Evolutionary conservation across 1,140 invertebrate genomes (phyloP), one percentile per base, ranked within the genome.

Genomic region (Hermetia illucens): DNA sequence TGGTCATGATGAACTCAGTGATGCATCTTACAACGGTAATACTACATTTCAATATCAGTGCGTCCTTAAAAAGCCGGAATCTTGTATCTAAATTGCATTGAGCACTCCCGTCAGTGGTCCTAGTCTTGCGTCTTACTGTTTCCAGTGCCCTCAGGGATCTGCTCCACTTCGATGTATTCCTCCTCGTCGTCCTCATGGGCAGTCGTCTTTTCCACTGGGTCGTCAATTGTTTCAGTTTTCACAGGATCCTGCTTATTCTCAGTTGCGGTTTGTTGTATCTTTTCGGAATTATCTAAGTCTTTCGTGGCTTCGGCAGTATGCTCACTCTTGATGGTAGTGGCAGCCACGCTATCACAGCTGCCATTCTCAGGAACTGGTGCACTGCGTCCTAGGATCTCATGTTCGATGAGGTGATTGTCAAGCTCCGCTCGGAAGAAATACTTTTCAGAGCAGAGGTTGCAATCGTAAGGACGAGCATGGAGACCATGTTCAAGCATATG

Each of bases 341-440:
- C 0, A 31, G 13, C 37, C 52, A 46, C 34, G 39, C 36, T 29
- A 51, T 50, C n/a, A 43, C 10, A 9, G 20, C 4, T 0, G 41
- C 4, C 2, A 34, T 21, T 2, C 13, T 41, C 1, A 19, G 30
- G 9, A 5, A 30, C 3, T 46, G 13, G 21, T 46, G 21, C 37
- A 56, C 52, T 4, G 5, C 4, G 12, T 34, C 21, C 10, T 34
- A 4, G 25, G 9, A 8, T 24, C 29, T 38, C 31, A 27, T 61
- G 58, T 1, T 49, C 47, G 3, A 55, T 33, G 15, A 54, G 43
- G 55, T 94, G 91, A 53, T 94, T 89, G 44, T 92, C 85, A 2
- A 93, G 58, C 57, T 95, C 89, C 0, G 86, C 79, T 32, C 82
- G 72, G 63, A 94, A 94, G 65, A 90, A 93, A 63, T 93, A 95